Conservation (phyloP, 2,888 invertebrate genomes). For the Clanis bilineata region DNA sequence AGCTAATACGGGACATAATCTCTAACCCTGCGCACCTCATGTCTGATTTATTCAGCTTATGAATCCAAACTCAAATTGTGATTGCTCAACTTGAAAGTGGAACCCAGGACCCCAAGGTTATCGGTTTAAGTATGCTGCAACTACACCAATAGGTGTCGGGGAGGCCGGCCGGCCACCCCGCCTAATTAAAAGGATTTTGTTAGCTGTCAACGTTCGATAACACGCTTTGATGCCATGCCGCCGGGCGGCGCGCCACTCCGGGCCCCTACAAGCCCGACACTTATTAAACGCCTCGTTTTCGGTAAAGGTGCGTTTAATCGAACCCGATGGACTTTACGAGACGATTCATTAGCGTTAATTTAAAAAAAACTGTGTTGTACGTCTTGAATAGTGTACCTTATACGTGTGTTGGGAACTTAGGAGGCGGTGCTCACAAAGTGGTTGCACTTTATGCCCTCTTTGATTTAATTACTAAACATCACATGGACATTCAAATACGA, state of each 20-base stretch:
- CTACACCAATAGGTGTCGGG: no score
- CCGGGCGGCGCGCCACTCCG: slow-evolving; percentile 60
- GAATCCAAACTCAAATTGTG: no score
- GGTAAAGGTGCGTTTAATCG: not conserved
- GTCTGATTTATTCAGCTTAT: no score
- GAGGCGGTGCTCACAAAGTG: not conserved
- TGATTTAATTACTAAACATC: not conserved
- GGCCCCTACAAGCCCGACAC: slow-evolving; percentile 18
- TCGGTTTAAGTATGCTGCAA: no score
- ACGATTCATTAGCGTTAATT: slow-evolving; percentile 12
- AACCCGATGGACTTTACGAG: slow-evolving; percentile 1
- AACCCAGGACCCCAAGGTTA: no score
- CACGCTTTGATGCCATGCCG: slow-evolving; percentile 59
- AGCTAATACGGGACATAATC: no score
- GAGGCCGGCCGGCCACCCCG: not conserved
- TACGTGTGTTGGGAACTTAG: not conserved
- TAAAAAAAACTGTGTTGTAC: no score
- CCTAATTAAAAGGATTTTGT: slow-evolving; percentile 81
- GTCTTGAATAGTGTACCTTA: no score
- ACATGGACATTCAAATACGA: no score
- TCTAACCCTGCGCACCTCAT: no score
- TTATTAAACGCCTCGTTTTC: slow-evolving; percentile 16
- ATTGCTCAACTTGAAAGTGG: no score
- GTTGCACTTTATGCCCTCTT: not conserved
- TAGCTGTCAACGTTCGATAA: slow-evolving; percentile 78